phyloP scores from a whole-genome alignment of 2,797 vertebrate genomes.

The Syngnathus rostellatus region DNA sequence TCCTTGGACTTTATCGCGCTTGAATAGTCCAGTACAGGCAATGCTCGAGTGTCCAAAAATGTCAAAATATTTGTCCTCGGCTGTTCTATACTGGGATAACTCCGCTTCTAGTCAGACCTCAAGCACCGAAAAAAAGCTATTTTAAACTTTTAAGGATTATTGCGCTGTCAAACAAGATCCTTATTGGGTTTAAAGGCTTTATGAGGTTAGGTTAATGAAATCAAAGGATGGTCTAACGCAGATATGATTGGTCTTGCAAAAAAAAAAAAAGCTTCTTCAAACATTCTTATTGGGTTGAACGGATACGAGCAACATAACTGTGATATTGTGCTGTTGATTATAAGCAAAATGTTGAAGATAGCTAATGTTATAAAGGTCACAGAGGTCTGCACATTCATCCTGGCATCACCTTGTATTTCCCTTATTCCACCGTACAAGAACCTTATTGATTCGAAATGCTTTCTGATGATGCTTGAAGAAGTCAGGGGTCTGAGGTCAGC shows the following conservation, averaged over 20 bases:
- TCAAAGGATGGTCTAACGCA: neutral
- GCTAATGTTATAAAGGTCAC: neutral
- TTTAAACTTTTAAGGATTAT: neutral
- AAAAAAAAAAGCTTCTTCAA: neutral
- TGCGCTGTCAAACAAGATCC: neutral
- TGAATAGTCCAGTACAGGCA: constrained; percentile 21
- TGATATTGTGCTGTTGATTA: neutral
- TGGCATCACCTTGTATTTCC: neutral
- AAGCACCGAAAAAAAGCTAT: neutral
- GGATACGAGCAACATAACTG: neutral
- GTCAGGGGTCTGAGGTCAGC: neutral
- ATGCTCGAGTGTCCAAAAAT: too few relatives aligned
- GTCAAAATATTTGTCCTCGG: too few relatives aligned
- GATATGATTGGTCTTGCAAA: neutral
- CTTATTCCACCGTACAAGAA: neutral
- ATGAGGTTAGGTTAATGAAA: neutral
- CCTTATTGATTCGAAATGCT: neutral
- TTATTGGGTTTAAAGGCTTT: neutral
- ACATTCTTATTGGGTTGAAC: neutral
- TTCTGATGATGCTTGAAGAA: neutral
- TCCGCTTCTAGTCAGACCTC: too few relatives aligned
- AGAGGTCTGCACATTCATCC: neutral
- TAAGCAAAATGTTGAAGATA: neutral
- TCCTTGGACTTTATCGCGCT: constrained; percentile 45
- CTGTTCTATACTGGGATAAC: too few relatives aligned